Conservation (phyloP, 2,113 vertebrate species). For the Archilochus colubris region DNA sequence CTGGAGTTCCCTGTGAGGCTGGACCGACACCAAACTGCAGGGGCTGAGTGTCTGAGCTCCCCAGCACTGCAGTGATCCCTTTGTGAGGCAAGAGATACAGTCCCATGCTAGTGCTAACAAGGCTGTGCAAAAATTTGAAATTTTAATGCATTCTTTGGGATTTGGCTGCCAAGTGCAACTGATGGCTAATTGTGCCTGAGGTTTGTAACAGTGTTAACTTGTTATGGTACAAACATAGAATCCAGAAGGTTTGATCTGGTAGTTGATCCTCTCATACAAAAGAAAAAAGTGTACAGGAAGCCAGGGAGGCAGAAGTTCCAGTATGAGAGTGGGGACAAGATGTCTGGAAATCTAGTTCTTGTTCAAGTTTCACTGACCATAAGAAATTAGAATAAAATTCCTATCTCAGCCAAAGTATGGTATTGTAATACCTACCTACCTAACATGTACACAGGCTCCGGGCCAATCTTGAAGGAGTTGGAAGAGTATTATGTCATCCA, state of each 20-base stretch:
- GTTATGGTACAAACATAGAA: neutral
- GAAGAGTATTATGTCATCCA: neutral
- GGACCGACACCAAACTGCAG: neutral
- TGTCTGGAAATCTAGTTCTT: neutral
- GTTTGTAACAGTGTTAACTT: neutral
- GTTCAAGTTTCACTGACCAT: neutral
- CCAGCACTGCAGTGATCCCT: neutral
- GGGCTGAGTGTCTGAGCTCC: fast-evolving
- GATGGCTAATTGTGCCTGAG: neutral
- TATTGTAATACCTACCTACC: neutral
- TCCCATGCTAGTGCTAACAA: neutral
- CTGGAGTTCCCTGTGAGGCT: neutral
- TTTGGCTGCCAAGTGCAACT: neutral
- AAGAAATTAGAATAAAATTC: neutral
- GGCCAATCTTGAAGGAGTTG: neutral
- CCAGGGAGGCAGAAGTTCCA: neutral
- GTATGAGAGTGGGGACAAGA: neutral
- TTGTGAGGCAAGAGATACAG: neutral
- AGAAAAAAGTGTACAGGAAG: neutral
- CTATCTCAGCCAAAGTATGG: neutral
- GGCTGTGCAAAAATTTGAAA: neutral
- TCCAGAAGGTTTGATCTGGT: neutral
- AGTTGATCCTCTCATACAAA: neutral
- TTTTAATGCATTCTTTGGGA: neutral
- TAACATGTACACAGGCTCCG: neutral